Conservation (phyloP, 2,888 invertebrate genomes). For the Sussaba pulchella region DNA sequence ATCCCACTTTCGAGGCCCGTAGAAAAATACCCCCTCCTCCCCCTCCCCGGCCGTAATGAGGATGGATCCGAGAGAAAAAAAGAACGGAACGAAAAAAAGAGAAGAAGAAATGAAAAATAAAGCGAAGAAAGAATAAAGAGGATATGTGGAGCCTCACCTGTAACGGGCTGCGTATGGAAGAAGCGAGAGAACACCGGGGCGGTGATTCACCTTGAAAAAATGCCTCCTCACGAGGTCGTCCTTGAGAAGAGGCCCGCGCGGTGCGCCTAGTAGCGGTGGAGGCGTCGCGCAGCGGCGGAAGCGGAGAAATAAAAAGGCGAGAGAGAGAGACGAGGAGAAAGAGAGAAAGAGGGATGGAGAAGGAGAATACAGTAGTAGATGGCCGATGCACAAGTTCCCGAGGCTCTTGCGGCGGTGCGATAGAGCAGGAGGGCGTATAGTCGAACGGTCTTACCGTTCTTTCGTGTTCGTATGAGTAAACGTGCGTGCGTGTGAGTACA, state of each 20-base stretch:
- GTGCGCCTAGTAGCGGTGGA: constrained; percentile 15
- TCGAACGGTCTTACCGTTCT: constrained; percentile 19
- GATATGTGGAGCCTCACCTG: constrained; percentile 29
- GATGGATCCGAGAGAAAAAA: not conserved
- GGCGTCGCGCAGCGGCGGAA: constrained; percentile 29
- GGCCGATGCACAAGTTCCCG: constrained; percentile 17
- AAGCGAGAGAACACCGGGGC: constrained; percentile 58
- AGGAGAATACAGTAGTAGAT: not conserved
- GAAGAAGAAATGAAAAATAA: constrained; percentile 23
- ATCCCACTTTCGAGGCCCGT: constrained; percentile 15
- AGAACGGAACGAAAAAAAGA: not conserved
- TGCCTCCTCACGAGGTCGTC: constrained; percentile 75
- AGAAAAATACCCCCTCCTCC: constrained; percentile 1
- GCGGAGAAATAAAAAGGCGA: constrained; percentile 57
- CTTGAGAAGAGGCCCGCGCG: constrained; percentile 69
- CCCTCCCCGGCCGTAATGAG: too few relatives aligned
- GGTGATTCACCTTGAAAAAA: constrained; percentile 79
- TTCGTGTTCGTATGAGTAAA: constrained; percentile 3
- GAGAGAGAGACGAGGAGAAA: constrained; percentile 16
- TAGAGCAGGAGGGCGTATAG: constrained; percentile 1
- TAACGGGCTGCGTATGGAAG: constrained; percentile 22
- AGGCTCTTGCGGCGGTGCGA: constrained; percentile 28
- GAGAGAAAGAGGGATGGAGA: constrained; percentile 28
- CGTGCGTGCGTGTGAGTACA: constrained; percentile 40
- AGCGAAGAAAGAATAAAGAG: constrained; percentile 41